Conservation (phyloP, 1,140 invertebrate genomes). For the Potamilus streckersoni region DNA sequence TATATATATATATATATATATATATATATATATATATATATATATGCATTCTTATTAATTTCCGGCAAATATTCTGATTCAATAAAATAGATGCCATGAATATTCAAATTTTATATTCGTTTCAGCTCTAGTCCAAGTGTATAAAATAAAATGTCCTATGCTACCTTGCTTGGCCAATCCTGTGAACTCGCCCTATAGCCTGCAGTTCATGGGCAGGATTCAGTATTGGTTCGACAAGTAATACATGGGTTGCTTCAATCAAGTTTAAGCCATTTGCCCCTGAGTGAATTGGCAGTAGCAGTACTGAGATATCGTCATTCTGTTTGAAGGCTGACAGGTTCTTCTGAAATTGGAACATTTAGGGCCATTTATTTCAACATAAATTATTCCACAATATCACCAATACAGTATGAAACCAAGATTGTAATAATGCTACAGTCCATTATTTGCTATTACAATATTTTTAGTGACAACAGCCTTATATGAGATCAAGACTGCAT, state of each 20-base stretch:
- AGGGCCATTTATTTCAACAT: constrained; percentile 32
- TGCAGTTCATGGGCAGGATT: constrained; percentile 81
- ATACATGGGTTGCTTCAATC: constrained; percentile 83
- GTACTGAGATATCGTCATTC: constrained; percentile 69
- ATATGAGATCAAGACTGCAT: no score
- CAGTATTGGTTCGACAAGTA: constrained; percentile 82
- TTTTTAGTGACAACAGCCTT: no score
- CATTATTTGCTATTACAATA: no score
- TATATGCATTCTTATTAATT: neutral
- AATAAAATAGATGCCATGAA: neutral
- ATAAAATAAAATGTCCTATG: neutral
- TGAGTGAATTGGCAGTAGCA: constrained; percentile 77
- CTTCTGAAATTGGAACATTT: constrained; percentile 38
- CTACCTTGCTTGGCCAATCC: constrained; percentile 82
- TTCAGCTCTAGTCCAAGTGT: neutral
- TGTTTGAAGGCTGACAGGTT: constrained; percentile 65
- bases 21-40: no score
- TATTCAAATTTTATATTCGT: constrained; percentile 5
- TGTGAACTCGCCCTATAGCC: constrained; percentile 82
- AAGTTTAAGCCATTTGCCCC: constrained; percentile 84
- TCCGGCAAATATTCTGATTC: neutral
- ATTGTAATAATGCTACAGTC: no score
- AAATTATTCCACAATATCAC: no score
- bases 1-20: no score
- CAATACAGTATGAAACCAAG: no score